Base-by-base conservation (phyloP, 2,113 vertebrate species). In the Stigmatopora argus region DNA sequence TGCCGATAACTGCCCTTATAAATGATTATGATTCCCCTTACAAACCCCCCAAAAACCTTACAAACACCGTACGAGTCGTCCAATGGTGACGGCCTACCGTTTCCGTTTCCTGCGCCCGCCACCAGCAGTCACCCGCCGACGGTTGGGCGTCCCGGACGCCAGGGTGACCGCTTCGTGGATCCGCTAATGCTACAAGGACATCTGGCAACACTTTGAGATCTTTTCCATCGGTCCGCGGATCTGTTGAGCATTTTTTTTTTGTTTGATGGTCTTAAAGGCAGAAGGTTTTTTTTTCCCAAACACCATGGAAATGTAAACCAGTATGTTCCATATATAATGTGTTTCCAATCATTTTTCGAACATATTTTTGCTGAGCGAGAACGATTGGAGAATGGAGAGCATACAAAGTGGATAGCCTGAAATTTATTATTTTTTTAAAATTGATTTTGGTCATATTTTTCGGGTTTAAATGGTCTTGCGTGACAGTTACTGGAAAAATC, bases 141-240 rank as follows among this genome's bases (percentile, higher is more conserved):
- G 74, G 74, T 67, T 41, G 38, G 38, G 4, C 4, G 38, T 41
- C 38, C 38, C 38, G 38, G 38, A 41, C 38, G 38, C 38, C 38
- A 8, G 4, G 6, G 9, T 41, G 38, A 10, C 38, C 4, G 7
- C 2, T 10, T 51, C 67, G 79, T 70, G 72, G 56, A 61, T 80
- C 38, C 66, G 78, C 67, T 66, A 82, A 65, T 76, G 84, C 72
- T 79, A 73, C 77, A 80, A 60, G 58, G 74, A 85, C 86, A 88
- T 89, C 79, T 90, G 88, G 89, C 75, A 88, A 78, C 69, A 53
- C 78, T 85, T 80, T 75, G 31, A 76, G 74, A 81, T 75, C 69
- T 77, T 83, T 87, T 87, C 78, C 83, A 83, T 77, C 57, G 72
- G 71, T 78, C 75, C 65, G 65, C 83, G 79, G 81, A 76, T 80